Evolutionary conservation across 2,888 invertebrate genomes (phyloP), one percentile per base, ranked within the genome.

Genomic region (Darwinula stevensoni): DNA sequence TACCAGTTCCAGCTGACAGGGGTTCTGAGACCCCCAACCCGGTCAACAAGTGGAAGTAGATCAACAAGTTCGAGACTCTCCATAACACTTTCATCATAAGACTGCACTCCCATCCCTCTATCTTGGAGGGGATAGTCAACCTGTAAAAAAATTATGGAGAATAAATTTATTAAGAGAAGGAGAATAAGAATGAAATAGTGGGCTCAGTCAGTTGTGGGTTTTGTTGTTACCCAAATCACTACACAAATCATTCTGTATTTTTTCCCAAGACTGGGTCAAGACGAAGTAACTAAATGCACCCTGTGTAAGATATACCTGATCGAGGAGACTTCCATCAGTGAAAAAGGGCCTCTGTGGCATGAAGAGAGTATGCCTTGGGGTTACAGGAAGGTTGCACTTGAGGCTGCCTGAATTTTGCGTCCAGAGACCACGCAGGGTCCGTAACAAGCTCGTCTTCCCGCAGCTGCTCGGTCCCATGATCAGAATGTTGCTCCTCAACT

Each of bases 371-470:
- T 46, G 45, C 16, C 42, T 40, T 11, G 53, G 46, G 11, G 42
- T 43, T n/a, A 42, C 40, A 13, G 43, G 40, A 34, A 40, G 34
- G 31, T 38, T 31, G 31, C 41, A 34, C 4, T 36, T 35, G 12
- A 49, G 35, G 5, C 33, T 30, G 2, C 48, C 48, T 27, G 36
- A 33, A 4, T 37, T 39, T 29, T 47, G 44, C 5, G 50, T 49
- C 62, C 62, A 63, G n/a, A 63, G 44, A 4, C 58, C 58, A 37
- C 53, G 51, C 22, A 63, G 42, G 16, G 59, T 47, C 16, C 62
- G 43, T 13, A 63, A 44, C n/a, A 63, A 42, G 18, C 61, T 59
- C 12, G 58, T 58, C 43, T 63, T 63, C 6, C 62, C 62, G 41
- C 53, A 50, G 2, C 61, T 57, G 43, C 59, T 60, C 37, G 54